These are phyloP conservation scores for Limulus polyphemus DNA, from an alignment of 2,888 invertebrate species.

Conservation along the genomic window DNA sequence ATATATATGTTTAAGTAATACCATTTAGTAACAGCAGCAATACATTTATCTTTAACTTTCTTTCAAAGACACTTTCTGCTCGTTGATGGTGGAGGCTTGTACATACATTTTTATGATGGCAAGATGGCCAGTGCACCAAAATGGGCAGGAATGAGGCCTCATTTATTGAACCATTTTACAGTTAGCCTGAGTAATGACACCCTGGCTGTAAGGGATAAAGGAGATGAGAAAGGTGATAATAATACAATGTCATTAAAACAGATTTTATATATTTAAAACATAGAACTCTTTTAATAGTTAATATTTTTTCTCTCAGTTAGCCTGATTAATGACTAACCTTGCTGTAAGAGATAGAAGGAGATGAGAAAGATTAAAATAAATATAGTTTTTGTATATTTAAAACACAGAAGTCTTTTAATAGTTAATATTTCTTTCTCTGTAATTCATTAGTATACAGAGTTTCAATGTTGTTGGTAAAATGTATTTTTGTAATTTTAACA, in stretches of 20 bases:
- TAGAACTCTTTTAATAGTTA: too few species aligned
- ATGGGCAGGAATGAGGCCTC: conserved; percentile 70
- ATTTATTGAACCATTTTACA: conserved; percentile 59
- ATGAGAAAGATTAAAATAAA: conserved; percentile 67
- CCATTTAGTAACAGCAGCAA: too few species aligned
- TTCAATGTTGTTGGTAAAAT: too few species aligned
- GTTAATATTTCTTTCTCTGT: too few species aligned
- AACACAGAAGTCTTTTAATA: too few species aligned
- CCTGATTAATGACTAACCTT: conserved; percentile 71
- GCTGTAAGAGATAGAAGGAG: conserved; percentile 71
- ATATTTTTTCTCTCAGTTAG: too few species aligned
- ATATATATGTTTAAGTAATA: too few species aligned
- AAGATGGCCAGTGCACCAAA: conserved; percentile 69
- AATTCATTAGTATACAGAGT: too few species aligned
- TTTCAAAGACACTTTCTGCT: conserved; percentile 67
- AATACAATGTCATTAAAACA: too few species aligned
- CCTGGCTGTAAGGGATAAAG: conserved; percentile 69
- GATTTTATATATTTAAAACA: too few species aligned
- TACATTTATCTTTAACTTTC: neutral
- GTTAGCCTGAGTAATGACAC: conserved; percentile 76
- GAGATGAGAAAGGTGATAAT: conserved; percentile 67
- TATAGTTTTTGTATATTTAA: too few species aligned
- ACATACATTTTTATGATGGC: conserved; percentile 87
- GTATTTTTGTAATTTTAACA: too few species aligned
- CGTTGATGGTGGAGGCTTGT: conserved; percentile 68